Evolutionary conservation across 2,113 vertebrate genomes (phyloP).

Genomic region (Mus spicilegus): DNA sequence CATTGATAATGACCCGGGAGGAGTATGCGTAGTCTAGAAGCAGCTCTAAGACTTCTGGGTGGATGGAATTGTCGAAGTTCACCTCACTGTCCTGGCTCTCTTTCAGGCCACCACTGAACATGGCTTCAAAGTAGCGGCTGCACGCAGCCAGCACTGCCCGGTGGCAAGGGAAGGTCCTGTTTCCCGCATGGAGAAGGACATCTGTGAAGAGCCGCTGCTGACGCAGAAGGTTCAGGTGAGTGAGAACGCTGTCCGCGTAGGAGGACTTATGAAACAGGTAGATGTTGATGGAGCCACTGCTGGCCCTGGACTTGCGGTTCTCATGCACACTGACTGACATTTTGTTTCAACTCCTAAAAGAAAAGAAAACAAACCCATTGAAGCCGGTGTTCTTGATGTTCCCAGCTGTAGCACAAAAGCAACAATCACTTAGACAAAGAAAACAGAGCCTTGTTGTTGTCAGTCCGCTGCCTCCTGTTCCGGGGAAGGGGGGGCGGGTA

Average conservation of each 20-base stretch:
- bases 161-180: constrained; percentile 90
- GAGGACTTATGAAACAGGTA: constrained; percentile 92
- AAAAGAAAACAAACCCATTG: constrained; percentile 69
- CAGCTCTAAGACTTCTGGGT: constrained; percentile 90
- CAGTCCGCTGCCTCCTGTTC: background rate
- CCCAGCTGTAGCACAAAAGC: background rate
- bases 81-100: constrained; percentile 92
- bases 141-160: constrained; percentile 90
- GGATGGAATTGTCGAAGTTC: constrained; percentile 91
- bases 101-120: constrained; percentile 91
- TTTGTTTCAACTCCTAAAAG: constrained; percentile 86
- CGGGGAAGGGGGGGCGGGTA: background rate
- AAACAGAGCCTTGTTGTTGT: background rate
- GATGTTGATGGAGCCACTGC: constrained; percentile 91
- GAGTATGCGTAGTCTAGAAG: constrained; percentile 91
- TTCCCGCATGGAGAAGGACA: constrained; percentile 90
- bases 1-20: constrained; percentile 91
- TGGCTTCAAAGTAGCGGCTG: constrained; percentile 91
- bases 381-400: constrained; percentile 39
- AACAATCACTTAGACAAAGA: background rate
- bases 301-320: constrained; percentile 91
- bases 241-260: constrained; percentile 92
- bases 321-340: constrained; percentile 92
- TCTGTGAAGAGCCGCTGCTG: constrained; percentile 91
- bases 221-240: constrained; percentile 90